Conservation (phyloP, 2,113 vertebrate species). For the Pygoscelis adeliae region DNA sequence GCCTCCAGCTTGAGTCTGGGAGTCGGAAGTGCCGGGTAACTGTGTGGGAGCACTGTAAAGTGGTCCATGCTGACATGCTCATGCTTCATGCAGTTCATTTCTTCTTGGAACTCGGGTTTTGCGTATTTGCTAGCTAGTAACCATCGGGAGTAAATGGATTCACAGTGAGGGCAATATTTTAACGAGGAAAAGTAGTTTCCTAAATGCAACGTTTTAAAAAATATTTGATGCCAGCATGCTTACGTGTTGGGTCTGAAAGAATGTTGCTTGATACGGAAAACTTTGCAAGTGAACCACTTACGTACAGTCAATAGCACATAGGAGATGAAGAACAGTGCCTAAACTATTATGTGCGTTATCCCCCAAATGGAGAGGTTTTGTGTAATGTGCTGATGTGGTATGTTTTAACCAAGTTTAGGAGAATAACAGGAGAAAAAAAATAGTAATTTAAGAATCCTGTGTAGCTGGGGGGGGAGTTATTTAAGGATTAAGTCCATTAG, state of each 20-base stretch:
- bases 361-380: background rate
- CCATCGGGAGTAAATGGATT: background rate
- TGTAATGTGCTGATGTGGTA: background rate
- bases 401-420: background rate
- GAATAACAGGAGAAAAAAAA: background rate
- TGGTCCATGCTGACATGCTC: background rate
- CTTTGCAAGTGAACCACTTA: background rate
- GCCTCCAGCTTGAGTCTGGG: background rate
- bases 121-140: background rate
- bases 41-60: background rate
- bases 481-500: background rate
- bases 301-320: fast-evolving
- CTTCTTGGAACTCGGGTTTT: background rate
- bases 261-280: background rate
- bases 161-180: background rate
- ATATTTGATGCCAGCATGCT: background rate
- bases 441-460: background rate
- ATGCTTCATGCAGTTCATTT: background rate
- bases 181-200: background rate
- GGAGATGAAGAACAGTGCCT: background rate
- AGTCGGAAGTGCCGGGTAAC: background rate
- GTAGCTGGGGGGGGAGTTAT: background rate
- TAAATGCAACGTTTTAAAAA: background rate
- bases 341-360: background rate
- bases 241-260: background rate